These are phyloP conservation scores for Medauroidea extradentata DNA, from an alignment of 1,140 invertebrate species.

Conservation along the genomic window DNA sequence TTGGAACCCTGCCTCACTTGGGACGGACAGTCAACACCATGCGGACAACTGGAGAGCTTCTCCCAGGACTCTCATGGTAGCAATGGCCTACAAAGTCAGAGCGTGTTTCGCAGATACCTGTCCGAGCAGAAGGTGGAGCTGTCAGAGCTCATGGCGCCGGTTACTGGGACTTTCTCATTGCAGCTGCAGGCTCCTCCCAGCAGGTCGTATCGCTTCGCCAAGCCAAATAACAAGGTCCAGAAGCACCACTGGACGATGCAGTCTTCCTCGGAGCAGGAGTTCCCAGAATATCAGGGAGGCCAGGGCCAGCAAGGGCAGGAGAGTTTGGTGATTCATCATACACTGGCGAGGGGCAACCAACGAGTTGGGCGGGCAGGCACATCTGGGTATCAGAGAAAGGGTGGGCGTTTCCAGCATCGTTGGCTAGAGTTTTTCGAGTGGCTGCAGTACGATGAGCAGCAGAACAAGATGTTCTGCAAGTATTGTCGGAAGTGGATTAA, in stretches of 20 bases:
- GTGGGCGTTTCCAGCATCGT: conserved; percentile 55
- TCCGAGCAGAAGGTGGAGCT: conserved; percentile 25
- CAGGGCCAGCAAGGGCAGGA: conserved; percentile 30
- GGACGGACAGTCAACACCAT: conserved; percentile 1
- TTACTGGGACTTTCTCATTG: conserved; percentile 21
- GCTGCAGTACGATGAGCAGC: conserved; percentile 60
- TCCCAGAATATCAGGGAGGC: too few species aligned
- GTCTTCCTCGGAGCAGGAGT: background rate
- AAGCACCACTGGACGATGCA: too few species aligned
- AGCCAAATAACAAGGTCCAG: too few species aligned
- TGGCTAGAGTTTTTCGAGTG: conserved; percentile 63
- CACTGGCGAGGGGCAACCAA: conserved; percentile 20
- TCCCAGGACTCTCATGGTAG: background rate
- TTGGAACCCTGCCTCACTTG: conserved; percentile 1
- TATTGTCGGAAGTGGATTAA: conserved; percentile 67
- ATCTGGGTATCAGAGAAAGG: conserved; percentile 42
- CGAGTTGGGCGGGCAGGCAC: conserved; percentile 12
- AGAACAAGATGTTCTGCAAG: conserved; percentile 67
- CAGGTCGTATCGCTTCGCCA: too few species aligned
- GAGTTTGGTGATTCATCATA: conserved; percentile 48
- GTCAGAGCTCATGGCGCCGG: conserved; percentile 19
- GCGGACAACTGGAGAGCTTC: conserved; percentile 4
- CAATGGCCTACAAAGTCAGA: conserved; percentile 4
- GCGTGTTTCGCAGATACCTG: conserved; percentile 19
- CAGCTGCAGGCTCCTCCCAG: conserved; percentile 10